Conservation (phyloP, 2,888 invertebrate genomes). For the Caradrina clavipalpis region DNA sequence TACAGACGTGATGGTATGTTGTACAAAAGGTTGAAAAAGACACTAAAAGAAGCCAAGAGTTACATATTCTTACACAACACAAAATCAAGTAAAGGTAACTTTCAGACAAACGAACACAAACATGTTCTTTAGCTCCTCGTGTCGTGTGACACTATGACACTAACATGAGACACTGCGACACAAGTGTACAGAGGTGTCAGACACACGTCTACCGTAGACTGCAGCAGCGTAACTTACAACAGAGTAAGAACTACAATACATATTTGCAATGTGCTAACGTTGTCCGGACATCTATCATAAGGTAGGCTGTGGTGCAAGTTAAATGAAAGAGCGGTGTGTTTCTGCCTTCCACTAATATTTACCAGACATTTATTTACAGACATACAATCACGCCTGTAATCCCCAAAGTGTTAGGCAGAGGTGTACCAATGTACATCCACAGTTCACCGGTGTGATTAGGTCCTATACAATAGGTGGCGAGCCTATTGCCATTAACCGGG, state of each 20-base stretch:
- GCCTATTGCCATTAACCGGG: too few relatives aligned
- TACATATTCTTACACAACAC: too few relatives aligned
- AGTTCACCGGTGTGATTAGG: too few relatives aligned
- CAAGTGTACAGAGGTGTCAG: conserved; percentile 47
- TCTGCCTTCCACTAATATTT: not conserved
- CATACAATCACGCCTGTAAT: too few relatives aligned
- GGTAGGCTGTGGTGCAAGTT: conserved; percentile 29
- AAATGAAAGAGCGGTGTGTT: not conserved
- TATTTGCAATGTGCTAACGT: conserved; percentile 64
- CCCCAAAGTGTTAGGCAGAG: too few relatives aligned
- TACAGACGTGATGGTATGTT: too few relatives aligned
- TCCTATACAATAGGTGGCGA: too few relatives aligned
- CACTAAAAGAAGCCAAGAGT: too few relatives aligned
- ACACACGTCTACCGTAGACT: conserved; percentile 33
- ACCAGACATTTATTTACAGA: too few relatives aligned
- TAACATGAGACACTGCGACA: conserved; percentile 34
- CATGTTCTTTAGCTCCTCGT: not conserved
- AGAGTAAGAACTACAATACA: conserved; percentile 51
- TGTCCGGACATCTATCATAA: conserved; percentile 59
- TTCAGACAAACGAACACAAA: not conserved
- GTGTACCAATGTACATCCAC: too few relatives aligned
- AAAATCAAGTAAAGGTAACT: not conserved
- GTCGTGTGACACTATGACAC: conserved; percentile 4
- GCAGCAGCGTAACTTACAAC: conserved; percentile 34
- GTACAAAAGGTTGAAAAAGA: too few relatives aligned